Evolutionary conservation across 2,888 invertebrate species (phyloP), one percentile per base, ranked within the genome.

Genomic region (Oxytorus armatus): DNA sequence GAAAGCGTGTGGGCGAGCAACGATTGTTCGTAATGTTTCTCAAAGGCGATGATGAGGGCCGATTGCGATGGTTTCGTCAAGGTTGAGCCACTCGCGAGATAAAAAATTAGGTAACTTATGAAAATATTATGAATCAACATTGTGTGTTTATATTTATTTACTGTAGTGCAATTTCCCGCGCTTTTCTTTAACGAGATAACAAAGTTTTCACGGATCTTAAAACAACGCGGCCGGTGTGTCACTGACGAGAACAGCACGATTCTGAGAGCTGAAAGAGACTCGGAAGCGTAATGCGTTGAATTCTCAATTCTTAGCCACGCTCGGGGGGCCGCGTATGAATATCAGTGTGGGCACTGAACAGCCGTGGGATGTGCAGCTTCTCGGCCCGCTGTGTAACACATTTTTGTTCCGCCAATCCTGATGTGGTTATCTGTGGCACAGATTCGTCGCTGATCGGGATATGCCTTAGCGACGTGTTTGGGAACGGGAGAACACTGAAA

Each of bases 1-100:
- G 90, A 91, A 1, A 91, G 79, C 5, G 91, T 90, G 57, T 91
- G 89, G 4, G 91, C 91, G 10, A 91, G 74, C 59, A 91, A 82
- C 0, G 91, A 91, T 21, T 91, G 72, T 65, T 91, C 91, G 70
- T 91, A 90, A 3, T 78, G 66, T 49, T 88, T 86, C 21, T 91
- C 91, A 66, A 91, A 91, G 1, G 88, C 89, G 11, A 91, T 79
- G 14, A 91, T 79, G 23, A 91, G 70, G 18, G 90, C 90, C 49
- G 89, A 88, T 77, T 88, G 85, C 44, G 90, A 89, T 4, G 91
- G 91, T 74, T 84, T 76, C 8, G 83, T 72, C 29, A 90, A 77
- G 23, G 81, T 86, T 1, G 91, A 91, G 11, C 87, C 85, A 18
- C 81, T 77, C 74, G 68, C 82, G 61, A 73, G 65, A 68, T 69